phyloP scores from a whole-genome alignment of 2,113 vertebrate species.

The Xiphophorus maculatus region DNA sequence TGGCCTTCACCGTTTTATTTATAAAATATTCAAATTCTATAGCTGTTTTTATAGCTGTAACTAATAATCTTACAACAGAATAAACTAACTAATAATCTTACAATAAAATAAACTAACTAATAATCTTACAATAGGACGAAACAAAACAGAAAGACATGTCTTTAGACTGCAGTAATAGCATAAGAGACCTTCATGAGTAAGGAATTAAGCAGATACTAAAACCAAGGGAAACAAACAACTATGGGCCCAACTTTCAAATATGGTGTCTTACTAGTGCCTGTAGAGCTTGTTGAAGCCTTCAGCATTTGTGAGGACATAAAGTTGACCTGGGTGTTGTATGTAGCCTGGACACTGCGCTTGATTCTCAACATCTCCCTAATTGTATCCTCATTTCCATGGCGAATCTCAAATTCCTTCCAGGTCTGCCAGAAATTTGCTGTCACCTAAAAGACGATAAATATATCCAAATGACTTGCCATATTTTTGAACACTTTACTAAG shows the following conservation, averaged over 20 bases:
- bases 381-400: conserved; percentile 94
- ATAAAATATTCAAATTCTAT: too few species aligned
- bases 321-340: conserved; percentile 96
- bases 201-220: background rate
- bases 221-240: background rate
- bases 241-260: background rate
- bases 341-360: conserved; percentile 93
- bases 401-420: conserved; percentile 95
- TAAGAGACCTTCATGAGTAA: background rate
- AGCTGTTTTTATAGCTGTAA: too few species aligned
- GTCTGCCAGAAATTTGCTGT: conserved; percentile 91
- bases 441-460: conserved; percentile 71
- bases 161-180: background rate
- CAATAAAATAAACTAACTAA: background rate
- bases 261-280: conserved; percentile 82
- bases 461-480: background rate
- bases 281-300: conserved; percentile 86
- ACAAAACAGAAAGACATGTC: too few species aligned
- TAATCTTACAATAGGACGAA: background rate
- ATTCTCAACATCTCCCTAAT: conserved; percentile 93
- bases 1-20: too few species aligned
- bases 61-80: background rate
- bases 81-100: too few species aligned
- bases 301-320: conserved; percentile 96
- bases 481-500: background rate